Percentiles rank a stretch among this genome's conserved stretches.
Conservation (phyloP, 2,888 invertebrate genomes). For the Blera fallax region DNA sequence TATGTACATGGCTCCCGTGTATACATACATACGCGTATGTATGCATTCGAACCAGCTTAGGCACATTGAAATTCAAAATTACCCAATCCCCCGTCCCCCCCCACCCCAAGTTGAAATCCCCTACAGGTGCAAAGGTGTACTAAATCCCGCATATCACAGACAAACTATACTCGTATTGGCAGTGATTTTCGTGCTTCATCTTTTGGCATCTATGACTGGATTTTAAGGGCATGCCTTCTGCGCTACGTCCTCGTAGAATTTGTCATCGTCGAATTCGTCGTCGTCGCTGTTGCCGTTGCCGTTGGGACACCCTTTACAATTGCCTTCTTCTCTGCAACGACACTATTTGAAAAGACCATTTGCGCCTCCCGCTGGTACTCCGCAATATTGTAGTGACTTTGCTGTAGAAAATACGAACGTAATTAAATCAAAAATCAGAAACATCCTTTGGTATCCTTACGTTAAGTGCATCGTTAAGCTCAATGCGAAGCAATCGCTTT, state of each 20-base stretch:
- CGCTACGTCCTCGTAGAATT: constrained; percentile 50
- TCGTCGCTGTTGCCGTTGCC: constrained; percentile 13
- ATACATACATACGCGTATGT: too few relatives aligned
- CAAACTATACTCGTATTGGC: constrained; percentile 69
- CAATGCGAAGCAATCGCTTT: constrained; percentile 78
- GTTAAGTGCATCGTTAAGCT: constrained; percentile 80
- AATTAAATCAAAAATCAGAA: constrained; percentile 33
- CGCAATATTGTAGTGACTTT: constrained; percentile 79
- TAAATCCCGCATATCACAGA: constrained; percentile 50
- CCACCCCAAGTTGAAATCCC: neutral
- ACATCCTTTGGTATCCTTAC: constrained; percentile 74
- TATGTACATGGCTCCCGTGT: constrained; percentile 8
- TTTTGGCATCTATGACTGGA: constrained; percentile 46
- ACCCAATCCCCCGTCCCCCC: neutral
- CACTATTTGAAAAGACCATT: constrained; percentile 79
- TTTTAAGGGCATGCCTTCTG: neutral
- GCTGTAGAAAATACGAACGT: constrained; percentile 74
- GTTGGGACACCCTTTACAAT: constrained; percentile 74
- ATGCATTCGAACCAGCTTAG: constrained; percentile 17
- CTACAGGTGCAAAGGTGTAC: neutral
- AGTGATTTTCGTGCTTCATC: constrained; percentile 43
- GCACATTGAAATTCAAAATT: constrained; percentile 17
- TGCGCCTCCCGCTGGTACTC: constrained; percentile 78
- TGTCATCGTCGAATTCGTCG: constrained; percentile 50
- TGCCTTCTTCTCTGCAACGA: constrained; percentile 77